A percentile compares a stretch with the other conserved stretches of the same genome.
These are phyloP conservation scores for Lasioglossum pauxillum DNA, from an alignment of 2,888 invertebrate genomes.

Conservation along the genomic window DNA sequence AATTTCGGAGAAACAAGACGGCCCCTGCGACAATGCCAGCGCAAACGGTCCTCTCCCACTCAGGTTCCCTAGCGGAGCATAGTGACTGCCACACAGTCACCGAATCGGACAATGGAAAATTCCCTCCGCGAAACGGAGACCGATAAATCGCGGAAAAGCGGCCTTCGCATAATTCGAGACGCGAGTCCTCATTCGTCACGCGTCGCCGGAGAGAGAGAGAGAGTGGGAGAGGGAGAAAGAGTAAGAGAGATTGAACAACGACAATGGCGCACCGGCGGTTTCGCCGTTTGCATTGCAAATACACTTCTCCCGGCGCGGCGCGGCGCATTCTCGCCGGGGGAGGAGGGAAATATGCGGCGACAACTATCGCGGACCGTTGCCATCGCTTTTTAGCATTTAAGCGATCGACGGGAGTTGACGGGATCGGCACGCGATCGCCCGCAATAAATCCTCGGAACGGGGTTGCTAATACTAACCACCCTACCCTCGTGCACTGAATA, in stretches of 20 bases:
- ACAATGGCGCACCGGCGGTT: conserved; percentile 63
- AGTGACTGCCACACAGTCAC: not conserved
- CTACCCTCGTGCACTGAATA: not conserved
- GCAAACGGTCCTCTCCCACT: not conserved
- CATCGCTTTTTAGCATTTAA: conserved; percentile 71
- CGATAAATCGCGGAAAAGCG: conserved; percentile 44
- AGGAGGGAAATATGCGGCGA: conserved; percentile 22
- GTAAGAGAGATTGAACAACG: conserved; percentile 48
- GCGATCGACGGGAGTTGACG: conserved; percentile 65
- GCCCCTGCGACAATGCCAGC: not conserved
- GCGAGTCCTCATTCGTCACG: conserved; percentile 52
- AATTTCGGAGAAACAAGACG: conserved; percentile 1
- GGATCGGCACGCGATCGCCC: conserved; percentile 60
- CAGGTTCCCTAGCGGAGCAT: not conserved
- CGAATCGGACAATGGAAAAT: conserved; percentile 1
- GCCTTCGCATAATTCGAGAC: conserved; percentile 39
- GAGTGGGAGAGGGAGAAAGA: conserved; percentile 13
- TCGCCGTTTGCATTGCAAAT: conserved; percentile 72
- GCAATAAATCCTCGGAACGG: conserved; percentile 6
- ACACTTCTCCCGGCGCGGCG: conserved; percentile 18
- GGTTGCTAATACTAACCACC: not conserved
- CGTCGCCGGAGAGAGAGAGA: conserved; percentile 7
- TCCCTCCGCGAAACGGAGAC: not conserved
- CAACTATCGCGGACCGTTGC: conserved; percentile 56
- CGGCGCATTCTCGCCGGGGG: conserved; percentile 2